Evolutionary conservation across 2,113 vertebrate genomes (phyloP).

Genomic region (Morone saxatilis): DNA sequence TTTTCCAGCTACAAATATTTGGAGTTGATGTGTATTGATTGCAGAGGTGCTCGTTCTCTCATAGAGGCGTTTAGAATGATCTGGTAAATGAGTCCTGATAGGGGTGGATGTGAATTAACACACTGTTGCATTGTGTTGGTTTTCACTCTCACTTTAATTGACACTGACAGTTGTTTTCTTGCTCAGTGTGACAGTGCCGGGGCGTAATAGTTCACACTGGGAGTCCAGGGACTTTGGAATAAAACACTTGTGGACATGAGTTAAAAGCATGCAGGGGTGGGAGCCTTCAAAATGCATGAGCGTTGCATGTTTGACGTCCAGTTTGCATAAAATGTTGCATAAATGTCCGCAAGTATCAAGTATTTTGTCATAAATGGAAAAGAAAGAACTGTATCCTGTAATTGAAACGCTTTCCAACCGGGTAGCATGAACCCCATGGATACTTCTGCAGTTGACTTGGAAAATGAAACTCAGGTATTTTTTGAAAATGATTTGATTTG

Average conservation of each 20-base stretch:
- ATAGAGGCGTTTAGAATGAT: conserved; percentile 8
- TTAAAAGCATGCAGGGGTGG: neutral
- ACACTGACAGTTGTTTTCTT: conserved; percentile 26
- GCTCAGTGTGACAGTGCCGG: neutral
- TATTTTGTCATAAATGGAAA: too few relatives aligned
- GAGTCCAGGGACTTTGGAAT: neutral
- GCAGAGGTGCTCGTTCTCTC: neutral
- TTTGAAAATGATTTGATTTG: neutral
- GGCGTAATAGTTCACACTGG: neutral
- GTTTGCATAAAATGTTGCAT: too few relatives aligned
- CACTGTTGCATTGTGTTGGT: neutral
- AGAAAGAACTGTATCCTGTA: too few relatives aligned
- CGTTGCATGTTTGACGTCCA: neutral
- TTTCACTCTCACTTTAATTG: conserved; percentile 5
- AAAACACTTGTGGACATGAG: neutral
- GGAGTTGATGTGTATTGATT: conserved; percentile 17
- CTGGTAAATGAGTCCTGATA: conserved; percentile 34
- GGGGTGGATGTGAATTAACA: neutral
- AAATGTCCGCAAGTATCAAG: too few relatives aligned
- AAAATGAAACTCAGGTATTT: too few relatives aligned
- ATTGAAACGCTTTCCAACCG: too few relatives aligned
- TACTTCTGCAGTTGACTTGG: too few relatives aligned
- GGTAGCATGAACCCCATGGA: too few relatives aligned
- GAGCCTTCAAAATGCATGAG: neutral
- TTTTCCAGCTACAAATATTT: conserved; percentile 35